Conservation (phyloP, 2,113 vertebrate species). For the Gopherus flavomarginatus region DNA sequence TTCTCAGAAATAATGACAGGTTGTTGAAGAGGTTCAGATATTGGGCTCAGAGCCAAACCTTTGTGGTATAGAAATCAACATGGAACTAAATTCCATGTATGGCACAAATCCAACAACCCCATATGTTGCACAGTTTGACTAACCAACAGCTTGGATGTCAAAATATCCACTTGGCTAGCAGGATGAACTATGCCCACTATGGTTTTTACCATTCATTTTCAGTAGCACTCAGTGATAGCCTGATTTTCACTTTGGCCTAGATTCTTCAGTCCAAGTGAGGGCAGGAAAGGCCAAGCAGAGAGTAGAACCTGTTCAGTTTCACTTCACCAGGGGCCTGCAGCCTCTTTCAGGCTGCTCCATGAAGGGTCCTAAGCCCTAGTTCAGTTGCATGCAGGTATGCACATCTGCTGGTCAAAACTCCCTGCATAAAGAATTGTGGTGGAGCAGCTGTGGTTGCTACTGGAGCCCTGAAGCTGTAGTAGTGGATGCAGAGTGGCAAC, state of each 20-base stretch:
- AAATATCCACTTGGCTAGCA: background rate
- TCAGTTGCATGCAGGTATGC: fast-evolving
- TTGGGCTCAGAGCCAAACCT: background rate
- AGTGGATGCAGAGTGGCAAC: background rate
- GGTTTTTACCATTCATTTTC: background rate
- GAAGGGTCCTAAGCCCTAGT: background rate
- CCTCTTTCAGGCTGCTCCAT: background rate
- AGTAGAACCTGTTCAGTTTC: fast-evolving
- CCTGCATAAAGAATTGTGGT: background rate
- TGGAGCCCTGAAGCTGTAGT: fast-evolving
- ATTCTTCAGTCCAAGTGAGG: background rate
- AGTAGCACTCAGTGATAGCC: fast-evolving
- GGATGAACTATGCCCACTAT: background rate
- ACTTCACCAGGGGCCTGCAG: background rate
- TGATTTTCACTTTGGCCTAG: background rate
- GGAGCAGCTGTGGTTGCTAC: fast-evolving
- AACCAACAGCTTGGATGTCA: background rate
- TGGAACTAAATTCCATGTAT: background rate
- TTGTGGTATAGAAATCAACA: background rate
- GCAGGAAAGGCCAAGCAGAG: background rate
- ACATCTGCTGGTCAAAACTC: background rate
- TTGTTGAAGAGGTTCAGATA: background rate
- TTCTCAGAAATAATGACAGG: background rate
- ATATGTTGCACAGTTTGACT: background rate
- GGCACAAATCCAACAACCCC: background rate